phyloP scores from a whole-genome alignment of 2,797 vertebrate genomes.

The Rhincodon typus region DNA sequence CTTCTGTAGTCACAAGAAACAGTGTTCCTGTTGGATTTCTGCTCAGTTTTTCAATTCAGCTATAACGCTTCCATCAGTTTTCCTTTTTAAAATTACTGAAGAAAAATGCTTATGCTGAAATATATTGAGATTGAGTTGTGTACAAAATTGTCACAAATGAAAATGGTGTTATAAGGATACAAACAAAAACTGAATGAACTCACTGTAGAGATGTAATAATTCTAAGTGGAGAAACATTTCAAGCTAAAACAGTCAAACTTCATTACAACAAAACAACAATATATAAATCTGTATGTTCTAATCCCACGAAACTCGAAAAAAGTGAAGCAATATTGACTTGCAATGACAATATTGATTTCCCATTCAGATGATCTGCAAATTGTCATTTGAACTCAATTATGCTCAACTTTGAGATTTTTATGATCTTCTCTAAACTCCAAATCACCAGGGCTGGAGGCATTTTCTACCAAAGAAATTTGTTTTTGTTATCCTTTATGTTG shows the following conservation, averaged over 20 bases:
- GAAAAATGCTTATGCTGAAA: background rate
- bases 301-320: background rate
- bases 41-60: background rate
- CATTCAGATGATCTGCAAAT: background rate
- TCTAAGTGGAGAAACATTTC: background rate
- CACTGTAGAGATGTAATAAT: background rate
- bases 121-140: background rate
- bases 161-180: background rate
- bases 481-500: background rate
- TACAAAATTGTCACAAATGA: conserved; percentile 11
- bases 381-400: background rate
- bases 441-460: background rate
- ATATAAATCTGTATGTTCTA: background rate
- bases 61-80: background rate
- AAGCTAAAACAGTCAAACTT: conserved; percentile 10
- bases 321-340: background rate
- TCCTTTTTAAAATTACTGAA: background rate
- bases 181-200: background rate
- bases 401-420: background rate
- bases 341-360: background rate
- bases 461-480: background rate
- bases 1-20: background rate
- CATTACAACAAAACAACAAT: background rate
- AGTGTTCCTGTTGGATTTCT: background rate
- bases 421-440: background rate